Conservation (phyloP, 1,140 invertebrate species). For the Philotrypesis tridentata region DNA sequence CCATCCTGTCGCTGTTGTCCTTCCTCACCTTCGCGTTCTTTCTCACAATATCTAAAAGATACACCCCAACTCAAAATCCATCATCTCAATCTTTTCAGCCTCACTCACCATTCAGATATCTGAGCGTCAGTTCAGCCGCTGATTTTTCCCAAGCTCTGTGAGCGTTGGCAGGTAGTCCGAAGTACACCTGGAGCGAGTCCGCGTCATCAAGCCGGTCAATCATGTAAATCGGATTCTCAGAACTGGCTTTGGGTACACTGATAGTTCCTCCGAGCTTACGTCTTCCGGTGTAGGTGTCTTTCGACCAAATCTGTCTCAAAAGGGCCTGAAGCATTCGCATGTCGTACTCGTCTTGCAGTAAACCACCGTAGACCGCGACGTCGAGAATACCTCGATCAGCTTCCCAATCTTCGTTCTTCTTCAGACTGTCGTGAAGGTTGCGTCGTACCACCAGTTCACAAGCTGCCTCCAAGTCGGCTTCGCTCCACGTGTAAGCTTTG, state of each 20-base stretch:
- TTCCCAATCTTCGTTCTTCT: conserved; percentile 78
- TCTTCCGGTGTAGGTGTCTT: conserved; percentile 76
- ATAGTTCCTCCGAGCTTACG: conserved; percentile 75
- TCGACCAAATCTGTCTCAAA: conserved; percentile 82
- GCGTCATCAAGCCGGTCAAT: conserved; percentile 80
- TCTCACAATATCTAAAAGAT: conserved; percentile 24
- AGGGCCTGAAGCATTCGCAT: conserved; percentile 83
- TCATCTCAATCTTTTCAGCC: neutral
- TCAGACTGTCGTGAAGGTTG: conserved; percentile 20
- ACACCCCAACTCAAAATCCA: too few species aligned
- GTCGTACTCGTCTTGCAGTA: conserved; percentile 89
- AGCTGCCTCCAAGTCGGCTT: conserved; percentile 87
- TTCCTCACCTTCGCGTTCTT: conserved; percentile 14
- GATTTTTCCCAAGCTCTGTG: conserved; percentile 85
- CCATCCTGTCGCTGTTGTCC: neutral
- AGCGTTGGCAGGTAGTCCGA: conserved; percentile 89
- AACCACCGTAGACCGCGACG: conserved; percentile 90
- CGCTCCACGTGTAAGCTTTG: conserved; percentile 87
- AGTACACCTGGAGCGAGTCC: conserved; percentile 80
- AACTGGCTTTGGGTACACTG: conserved; percentile 72
- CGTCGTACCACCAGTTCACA: conserved; percentile 80
- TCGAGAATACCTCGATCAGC: conserved; percentile 87
- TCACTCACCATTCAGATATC: conserved; percentile 77
- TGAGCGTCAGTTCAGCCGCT: conserved; percentile 78
- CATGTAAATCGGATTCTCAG: conserved; percentile 77